Evolutionary conservation across 2,113 vertebrate genomes (phyloP), one percentile per base, ranked within the genome.

Genomic region (Cisticola juncidis): DNA sequence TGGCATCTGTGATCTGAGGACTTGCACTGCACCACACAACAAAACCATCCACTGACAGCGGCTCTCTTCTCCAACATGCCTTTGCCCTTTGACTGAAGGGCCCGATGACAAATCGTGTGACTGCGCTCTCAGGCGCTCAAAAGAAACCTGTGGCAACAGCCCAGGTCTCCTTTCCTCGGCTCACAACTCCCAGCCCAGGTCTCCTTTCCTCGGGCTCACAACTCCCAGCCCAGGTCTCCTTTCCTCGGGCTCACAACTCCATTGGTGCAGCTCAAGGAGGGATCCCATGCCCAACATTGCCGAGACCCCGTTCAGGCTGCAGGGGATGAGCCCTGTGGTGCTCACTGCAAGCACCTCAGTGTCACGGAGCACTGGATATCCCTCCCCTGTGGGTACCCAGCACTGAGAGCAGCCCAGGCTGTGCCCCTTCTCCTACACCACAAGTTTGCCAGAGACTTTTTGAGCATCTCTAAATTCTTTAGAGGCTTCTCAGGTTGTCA

Each of bases 231-330:
- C 33, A 31, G 70, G 53, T 35, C 66, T 62, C 53, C 36, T 85
- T 83, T 86, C 51, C 60, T 69, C 36, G 2, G 31, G 78, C 79
- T 90, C 35, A 20, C 2, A 5, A 31, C 51, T 3, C 1, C 5
- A 2, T 8, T 74, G 89, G 61, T 24, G 54, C 38, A 53, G 88
- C 50, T 77, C 64, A 79, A 35, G 53, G 33, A 61, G 45, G 81
- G 65, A 40, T 64, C 83, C 73, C 8, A 3, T 0, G 0, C 9
- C 61, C 6, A 2, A 2, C 8, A 36, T 26, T 2, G 1, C 68
- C 0, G 0, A 69, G 29, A 2, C 0, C 20, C 40, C 0, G 0
- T 5, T 57, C 20, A 35, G 57, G 36, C 80, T 77, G 87, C 2
- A 2, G 29, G 38, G 20, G 25, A 56, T 14, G 28, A 35, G 12